phyloP scores from a whole-genome alignment of 2,888 invertebrate genomes.

The Metallyticus violacea region DNA sequence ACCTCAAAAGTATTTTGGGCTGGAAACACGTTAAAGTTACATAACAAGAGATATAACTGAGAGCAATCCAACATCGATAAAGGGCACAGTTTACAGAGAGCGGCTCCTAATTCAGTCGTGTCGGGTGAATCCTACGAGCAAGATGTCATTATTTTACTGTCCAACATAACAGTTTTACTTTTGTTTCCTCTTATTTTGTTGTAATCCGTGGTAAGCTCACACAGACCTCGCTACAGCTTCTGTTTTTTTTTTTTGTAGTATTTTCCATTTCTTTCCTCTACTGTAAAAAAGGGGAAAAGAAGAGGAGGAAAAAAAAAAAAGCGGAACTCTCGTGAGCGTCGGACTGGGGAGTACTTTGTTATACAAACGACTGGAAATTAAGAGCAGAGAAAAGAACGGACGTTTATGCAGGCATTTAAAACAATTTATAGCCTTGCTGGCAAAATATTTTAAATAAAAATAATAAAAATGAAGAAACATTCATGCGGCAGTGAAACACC shows the following conservation, averaged over 20 bases:
- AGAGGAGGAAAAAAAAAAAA: not conserved
- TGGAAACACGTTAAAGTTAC: not conserved
- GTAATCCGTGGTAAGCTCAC: not conserved
- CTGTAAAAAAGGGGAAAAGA: not conserved
- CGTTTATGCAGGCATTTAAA: slow-evolving; percentile 17
- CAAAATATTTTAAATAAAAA: not conserved
- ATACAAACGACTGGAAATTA: slow-evolving; percentile 12
- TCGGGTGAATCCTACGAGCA: no score
- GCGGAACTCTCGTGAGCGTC: not conserved
- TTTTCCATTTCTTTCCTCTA: not conserved
- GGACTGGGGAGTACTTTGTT: not conserved
- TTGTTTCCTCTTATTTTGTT: no score
- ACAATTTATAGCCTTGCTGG: not conserved
- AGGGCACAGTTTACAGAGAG: not conserved
- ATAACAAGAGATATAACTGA: not conserved
- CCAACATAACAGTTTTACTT: not conserved
- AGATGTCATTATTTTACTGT: not conserved
- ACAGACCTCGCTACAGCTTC: not conserved
- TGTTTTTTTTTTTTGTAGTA: not conserved
- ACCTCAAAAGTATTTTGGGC: no score
- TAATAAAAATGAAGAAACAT: not conserved
- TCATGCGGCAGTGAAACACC: not conserved
- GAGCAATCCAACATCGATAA: not conserved
- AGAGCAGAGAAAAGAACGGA: slow-evolving; percentile 7
- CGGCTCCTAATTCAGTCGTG: not conserved